Conservation (phyloP, 1,140 invertebrate species). For the Druon quercuslanigerum region DNA sequence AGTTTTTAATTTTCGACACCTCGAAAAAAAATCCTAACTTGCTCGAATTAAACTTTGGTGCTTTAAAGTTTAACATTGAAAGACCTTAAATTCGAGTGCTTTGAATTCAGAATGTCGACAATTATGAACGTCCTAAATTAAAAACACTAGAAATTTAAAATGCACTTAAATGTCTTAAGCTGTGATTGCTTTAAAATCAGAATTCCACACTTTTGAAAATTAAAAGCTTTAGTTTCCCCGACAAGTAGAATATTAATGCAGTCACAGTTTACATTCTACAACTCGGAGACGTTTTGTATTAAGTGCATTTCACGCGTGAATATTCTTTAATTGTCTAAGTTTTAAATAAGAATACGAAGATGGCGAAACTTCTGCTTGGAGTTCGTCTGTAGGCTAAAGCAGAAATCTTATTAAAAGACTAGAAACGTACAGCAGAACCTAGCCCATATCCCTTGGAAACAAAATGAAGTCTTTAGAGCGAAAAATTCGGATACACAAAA, state of each 20-base stretch:
- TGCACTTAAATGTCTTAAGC: too few relatives aligned
- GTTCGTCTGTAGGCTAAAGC: constrained; percentile 23
- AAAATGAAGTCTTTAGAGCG: constrained; percentile 17
- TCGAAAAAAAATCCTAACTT: too few relatives aligned
- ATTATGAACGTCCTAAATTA: too few relatives aligned
- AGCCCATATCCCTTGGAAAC: constrained; percentile 18
- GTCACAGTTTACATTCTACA: constrained; percentile 22
- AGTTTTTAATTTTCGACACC: too few relatives aligned
- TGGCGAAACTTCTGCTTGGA: constrained; percentile 27
- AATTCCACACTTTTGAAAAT: too few relatives aligned
- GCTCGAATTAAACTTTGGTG: too few relatives aligned
- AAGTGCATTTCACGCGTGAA: constrained; percentile 32
- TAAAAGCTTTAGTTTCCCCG: too few relatives aligned
- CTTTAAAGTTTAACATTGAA: too few relatives aligned
- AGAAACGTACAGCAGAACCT: constrained; percentile 26
- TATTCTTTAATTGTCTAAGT: constrained; percentile 28
- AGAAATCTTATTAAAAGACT: constrained; percentile 20
- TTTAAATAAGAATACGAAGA: constrained; percentile 30
- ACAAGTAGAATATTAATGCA: background rate
- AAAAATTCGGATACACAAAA: background rate
- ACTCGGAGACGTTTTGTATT: constrained; percentile 33
- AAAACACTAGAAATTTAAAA: too few relatives aligned
- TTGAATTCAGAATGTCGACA: too few relatives aligned
- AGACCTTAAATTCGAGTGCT: too few relatives aligned
- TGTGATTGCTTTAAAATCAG: too few relatives aligned